Evolutionary conservation across 2,888 invertebrate species (phyloP).

Genomic region (Cetonia aurata): DNA sequence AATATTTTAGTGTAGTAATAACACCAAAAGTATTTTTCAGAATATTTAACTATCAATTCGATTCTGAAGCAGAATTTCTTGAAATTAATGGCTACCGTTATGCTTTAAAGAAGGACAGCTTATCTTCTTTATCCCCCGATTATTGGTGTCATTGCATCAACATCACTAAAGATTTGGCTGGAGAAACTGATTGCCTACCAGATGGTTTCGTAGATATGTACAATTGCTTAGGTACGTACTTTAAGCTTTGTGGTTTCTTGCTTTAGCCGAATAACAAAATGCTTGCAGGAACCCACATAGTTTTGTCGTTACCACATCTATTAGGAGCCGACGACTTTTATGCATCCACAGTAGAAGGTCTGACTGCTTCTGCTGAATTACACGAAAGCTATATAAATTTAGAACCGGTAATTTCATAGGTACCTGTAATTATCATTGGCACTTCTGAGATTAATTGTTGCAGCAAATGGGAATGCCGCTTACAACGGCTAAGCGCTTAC

Average conservation of each 20-base stretch:
- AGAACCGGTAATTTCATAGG: slow-evolving; percentile 72
- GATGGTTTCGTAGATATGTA: slow-evolving; percentile 43
- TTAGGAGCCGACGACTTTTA: slow-evolving; percentile 72
- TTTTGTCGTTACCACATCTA: slow-evolving; percentile 79
- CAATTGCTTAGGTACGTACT: slow-evolving; percentile 30
- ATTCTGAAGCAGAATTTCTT: slow-evolving; percentile 30
- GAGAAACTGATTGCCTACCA: slow-evolving; percentile 39
- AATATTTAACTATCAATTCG: slow-evolving; percentile 38
- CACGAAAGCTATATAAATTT: slow-evolving; percentile 77
- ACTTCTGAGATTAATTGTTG: slow-evolving; percentile 41
- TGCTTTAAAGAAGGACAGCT: slow-evolving; percentile 6
- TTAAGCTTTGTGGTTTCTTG: not conserved
- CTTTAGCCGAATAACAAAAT: not conserved
- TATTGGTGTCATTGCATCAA: slow-evolving; percentile 41
- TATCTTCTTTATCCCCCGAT: slow-evolving; percentile 15
- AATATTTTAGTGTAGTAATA: too few relatives aligned
- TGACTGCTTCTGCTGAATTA: slow-evolving; percentile 68
- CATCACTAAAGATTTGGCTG: slow-evolving; percentile 31
- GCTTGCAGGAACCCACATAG: slow-evolving; percentile 74
- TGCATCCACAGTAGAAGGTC: slow-evolving; percentile 70
- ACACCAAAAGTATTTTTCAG: slow-evolving; percentile 18
- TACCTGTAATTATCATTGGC: not conserved
- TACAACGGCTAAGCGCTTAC: slow-evolving; percentile 73
- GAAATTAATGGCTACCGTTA: slow-evolving; percentile 41
- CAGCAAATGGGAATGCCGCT: slow-evolving; percentile 74